Evolutionary conservation across 1,140 invertebrate genomes (phyloP).

Genomic region (Campoletis sonorensis): DNA sequence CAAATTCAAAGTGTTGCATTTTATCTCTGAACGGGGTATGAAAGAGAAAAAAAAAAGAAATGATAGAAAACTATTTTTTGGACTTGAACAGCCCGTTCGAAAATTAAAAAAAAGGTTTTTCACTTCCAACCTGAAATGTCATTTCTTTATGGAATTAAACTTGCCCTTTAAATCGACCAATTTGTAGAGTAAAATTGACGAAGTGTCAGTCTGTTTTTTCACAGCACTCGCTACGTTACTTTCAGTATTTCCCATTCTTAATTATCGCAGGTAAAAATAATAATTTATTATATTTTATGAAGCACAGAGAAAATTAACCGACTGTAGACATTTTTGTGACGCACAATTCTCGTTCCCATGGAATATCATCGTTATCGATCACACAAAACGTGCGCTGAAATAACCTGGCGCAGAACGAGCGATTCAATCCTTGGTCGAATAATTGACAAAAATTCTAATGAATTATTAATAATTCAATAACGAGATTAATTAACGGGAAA

Average conservation of each 20-base stretch:
- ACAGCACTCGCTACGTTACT: constrained; percentile 94
- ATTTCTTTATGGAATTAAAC: not conserved
- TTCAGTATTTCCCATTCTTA: constrained; percentile 92
- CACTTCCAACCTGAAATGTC: not conserved
- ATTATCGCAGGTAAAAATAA: not conserved
- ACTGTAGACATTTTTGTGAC: not conserved
- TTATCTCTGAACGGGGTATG: not conserved
- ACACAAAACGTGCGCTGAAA: constrained; percentile 20
- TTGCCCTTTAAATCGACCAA: constrained; percentile 91
- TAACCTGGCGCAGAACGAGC: not conserved
- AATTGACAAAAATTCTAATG: no score
- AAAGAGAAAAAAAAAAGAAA: no score
- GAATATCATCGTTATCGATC: constrained; percentile 41
- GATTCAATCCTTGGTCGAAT: not conserved
- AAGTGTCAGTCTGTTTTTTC: constrained; percentile 92
- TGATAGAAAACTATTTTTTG: no score
- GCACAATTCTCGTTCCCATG: constrained; percentile 35
- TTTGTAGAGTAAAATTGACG: constrained; percentile 88
- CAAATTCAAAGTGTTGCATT: constrained; percentile 10
- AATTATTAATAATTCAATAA: no score
- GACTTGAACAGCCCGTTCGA: not conserved
- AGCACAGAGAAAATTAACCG: not conserved
- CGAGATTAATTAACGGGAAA: no score
- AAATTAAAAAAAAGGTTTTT: not conserved
- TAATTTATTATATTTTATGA: not conserved